Base-by-base conservation (phyloP, 2,797 vertebrate species). In the Borostomias antarcticus region DNA sequence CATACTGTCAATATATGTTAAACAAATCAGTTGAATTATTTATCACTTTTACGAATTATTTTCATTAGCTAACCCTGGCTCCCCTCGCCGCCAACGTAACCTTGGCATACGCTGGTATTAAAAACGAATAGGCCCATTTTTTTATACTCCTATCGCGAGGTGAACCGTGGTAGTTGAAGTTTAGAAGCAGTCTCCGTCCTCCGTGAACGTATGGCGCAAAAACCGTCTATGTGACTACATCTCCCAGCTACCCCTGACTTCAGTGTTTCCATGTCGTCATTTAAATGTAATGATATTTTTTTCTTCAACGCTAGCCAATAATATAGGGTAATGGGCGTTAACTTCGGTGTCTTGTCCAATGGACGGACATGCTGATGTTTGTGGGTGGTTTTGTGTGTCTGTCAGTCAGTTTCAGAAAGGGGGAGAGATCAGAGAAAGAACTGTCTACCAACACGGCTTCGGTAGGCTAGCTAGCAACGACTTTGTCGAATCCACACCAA, bases 321-420 rank as follows among this genome's bases (percentile, higher is more conserved):
- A 1, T 1, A 1, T 32, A 1, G n/a, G 0, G 15, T 47, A 45
- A 45, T 43, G 66, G 82, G 82, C 66, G 64, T 35, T 17, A 33
- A 48, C 25, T 6, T 30, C 4, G 0, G 23, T 0, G 9, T 33
- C 1, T 17, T 5, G 48, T 25, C 92, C 89, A 92, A 90, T 92
- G 23, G 61, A 17, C 2, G 30, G 23, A 11, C 47, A 35, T 0
- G 1, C 0, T 10, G 56, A n/a, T 1, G 19, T 0, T 2, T 17
- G 47, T 53, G 89, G 87, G 79, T 78, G 85, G 86, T 21, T 21
- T 70, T 72, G 48, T 5, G 1, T 7, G 3, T 19, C 64, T 32
- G 86, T 91, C 92, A 86, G 81, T 92, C 88, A 86, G 63, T 29
- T 66, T 68, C 68, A 66, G 85, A 79, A 79, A 84, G 86, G 62